Conservation (phyloP, 2,113 vertebrate genomes). For the Semnornis frantzii region DNA sequence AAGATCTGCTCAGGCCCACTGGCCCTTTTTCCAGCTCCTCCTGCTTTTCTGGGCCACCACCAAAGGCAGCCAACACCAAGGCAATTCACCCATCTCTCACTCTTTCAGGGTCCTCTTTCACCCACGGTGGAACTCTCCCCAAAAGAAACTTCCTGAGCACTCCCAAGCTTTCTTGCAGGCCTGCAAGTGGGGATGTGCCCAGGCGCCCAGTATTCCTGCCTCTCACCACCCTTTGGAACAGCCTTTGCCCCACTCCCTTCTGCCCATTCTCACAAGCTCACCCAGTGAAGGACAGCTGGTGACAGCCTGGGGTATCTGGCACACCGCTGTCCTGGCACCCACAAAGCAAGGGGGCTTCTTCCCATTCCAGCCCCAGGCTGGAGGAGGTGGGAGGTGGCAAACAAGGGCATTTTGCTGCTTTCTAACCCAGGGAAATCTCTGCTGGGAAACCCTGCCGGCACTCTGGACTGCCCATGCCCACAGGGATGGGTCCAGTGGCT, state of each 20-base stretch:
- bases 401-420: background rate
- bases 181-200: background rate
- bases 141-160: background rate
- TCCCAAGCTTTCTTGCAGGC: fast-evolving
- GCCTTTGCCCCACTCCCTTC: fast-evolving
- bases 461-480: background rate
- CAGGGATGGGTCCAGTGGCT: fast-evolving
- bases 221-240: background rate
- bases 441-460: background rate
- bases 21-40: background rate
- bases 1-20: background rate
- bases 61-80: fast-evolving
- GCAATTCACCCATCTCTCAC: background rate
- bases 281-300: background rate
- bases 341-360: fast-evolving
- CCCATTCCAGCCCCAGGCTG: background rate
- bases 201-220: background rate
- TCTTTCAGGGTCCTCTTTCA: background rate
- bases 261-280: background rate
- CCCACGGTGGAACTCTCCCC: no score
- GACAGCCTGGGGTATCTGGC: background rate
- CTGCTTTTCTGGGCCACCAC: background rate
- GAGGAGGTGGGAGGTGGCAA: background rate
- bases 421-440: background rate
- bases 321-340: background rate